Percentiles rank a stretch among this genome's conserved stretches.
Conservation (phyloP, 1,140 invertebrate species). For the Drosophila pruinosa region DNA sequence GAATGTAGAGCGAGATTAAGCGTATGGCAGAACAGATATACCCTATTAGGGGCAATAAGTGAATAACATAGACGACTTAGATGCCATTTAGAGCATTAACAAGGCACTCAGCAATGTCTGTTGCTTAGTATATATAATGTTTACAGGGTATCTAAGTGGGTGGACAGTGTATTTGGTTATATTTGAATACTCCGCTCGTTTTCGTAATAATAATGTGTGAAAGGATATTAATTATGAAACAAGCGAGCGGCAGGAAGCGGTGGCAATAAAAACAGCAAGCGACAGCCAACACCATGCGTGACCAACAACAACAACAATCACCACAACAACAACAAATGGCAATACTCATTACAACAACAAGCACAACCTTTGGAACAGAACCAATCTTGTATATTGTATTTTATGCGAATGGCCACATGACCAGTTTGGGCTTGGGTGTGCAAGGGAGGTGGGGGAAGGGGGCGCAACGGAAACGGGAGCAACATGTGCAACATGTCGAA, state of each 20-base stretch:
- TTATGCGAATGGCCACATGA: constrained; percentile 53
- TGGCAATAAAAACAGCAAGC: constrained; percentile 78
- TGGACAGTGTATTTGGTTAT: constrained; percentile 7
- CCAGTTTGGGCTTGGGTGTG: background rate
- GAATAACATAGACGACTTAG: too few species aligned
- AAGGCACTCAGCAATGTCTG: background rate
- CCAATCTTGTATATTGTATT: constrained; percentile 65
- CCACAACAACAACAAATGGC: constrained; percentile 19
- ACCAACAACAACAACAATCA: constrained; percentile 64
- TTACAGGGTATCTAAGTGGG: background rate
- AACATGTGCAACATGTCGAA: constrained; percentile 81
- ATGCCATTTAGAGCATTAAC: too few species aligned
- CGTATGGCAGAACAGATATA: too few species aligned
- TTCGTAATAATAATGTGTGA: constrained; percentile 80
- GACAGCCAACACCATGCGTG: constrained; percentile 72
- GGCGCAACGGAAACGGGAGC: constrained; percentile 70
- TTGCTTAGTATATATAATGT: too few species aligned
- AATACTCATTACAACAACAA: constrained; percentile 40
- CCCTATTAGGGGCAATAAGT: too few species aligned
- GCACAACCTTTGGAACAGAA: constrained; percentile 28
- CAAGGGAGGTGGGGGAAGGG: constrained; percentile 8
- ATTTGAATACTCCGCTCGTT: constrained; percentile 54
- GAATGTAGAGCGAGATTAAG: too few species aligned
- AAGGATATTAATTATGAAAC: constrained; percentile 81
- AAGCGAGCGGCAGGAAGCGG: constrained; percentile 69